Evolutionary conservation across 1,140 invertebrate genomes (phyloP).

Genomic region (Lutraria rhynchaena): DNA sequence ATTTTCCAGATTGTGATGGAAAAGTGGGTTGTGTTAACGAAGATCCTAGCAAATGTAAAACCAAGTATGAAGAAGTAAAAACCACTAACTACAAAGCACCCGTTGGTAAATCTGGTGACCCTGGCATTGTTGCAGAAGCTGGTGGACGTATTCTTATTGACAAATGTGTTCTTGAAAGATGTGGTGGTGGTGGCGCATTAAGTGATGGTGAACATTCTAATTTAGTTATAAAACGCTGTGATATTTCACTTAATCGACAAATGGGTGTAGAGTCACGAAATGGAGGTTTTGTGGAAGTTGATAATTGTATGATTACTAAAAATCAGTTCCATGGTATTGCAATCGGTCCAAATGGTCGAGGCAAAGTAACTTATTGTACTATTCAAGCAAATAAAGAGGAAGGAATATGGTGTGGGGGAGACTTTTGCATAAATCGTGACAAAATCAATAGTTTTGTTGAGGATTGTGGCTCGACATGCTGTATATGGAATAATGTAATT

Average conservation of each 20-base stretch:
- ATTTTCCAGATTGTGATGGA: conserved; percentile 15
- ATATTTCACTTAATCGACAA: not conserved
- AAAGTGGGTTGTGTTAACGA: not conserved
- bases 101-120: not conserved
- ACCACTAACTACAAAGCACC: not conserved
- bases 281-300: not conserved
- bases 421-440: too few relatives aligned
- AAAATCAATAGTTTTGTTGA: too few relatives aligned
- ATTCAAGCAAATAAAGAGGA: conserved; percentile 13
- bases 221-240: not conserved
- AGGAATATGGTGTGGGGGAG: conserved; percentile 26
- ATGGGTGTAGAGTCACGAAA: conserved; percentile 16
- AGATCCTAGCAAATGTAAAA: not conserved
- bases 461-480: too few relatives aligned
- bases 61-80: not conserved
- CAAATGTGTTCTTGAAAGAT: conserved; percentile 9
- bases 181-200: conserved; percentile 23
- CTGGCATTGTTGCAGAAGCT: not conserved
- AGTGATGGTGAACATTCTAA: not conserved
- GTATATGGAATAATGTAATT: not conserved
- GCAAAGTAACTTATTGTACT: not conserved
- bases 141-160: not conserved
- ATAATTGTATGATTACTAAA: conserved; percentile 5
- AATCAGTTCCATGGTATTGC: conserved; percentile 30
- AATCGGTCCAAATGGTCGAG: conserved; percentile 16